Percentiles rank a stretch among this genome's conserved stretches.
Evolutionary conservation across 2,888 invertebrate species (phyloP).

Genomic region (Drosophila subquinaria): DNA sequence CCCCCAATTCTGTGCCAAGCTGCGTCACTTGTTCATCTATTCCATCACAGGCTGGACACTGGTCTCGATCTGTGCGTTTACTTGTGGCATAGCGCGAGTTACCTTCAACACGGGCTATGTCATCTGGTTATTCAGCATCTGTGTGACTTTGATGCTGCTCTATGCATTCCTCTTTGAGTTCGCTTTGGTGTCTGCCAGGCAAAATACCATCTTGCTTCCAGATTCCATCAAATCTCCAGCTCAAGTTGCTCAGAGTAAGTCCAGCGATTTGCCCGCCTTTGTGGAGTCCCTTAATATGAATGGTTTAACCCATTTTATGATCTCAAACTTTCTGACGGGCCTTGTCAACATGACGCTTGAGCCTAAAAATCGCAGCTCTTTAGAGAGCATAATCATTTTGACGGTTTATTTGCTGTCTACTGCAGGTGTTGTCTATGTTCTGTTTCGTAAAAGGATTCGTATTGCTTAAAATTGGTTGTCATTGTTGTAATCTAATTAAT

Average conservation of each 20-base stretch:
- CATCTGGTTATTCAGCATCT: slow-evolving; percentile 90
- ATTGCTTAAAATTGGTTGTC: slow-evolving; percentile 63
- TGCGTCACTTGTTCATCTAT: slow-evolving; percentile 62
- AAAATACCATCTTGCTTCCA: slow-evolving; percentile 55
- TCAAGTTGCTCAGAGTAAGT: neutral
- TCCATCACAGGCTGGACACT: slow-evolving; percentile 85
- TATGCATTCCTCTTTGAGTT: slow-evolving; percentile 87
- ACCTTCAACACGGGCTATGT: slow-evolving; percentile 94
- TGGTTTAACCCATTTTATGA: slow-evolving; percentile 93
- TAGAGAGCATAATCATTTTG: slow-evolving; percentile 87
- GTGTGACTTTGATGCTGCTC: slow-evolving; percentile 88
- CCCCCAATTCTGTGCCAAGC: slow-evolving; percentile 67
- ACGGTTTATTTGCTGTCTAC: slow-evolving; percentile 87
- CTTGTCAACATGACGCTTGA: slow-evolving; percentile 90
- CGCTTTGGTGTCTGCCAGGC: slow-evolving; percentile 28
- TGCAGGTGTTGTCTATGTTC: slow-evolving; percentile 64
- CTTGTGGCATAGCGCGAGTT: slow-evolving; percentile 90
- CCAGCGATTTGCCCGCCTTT: slow-evolving; percentile 81
- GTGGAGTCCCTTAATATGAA: slow-evolving; percentile 92
- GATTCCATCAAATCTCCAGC: neutral
- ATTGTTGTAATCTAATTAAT: neutral
- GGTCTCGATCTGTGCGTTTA: slow-evolving; percentile 86
- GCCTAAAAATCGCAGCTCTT: slow-evolving; percentile 87
- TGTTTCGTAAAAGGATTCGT: slow-evolving; percentile 71
- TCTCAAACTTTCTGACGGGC: slow-evolving; percentile 94